These are phyloP conservation scores for Cottoperca gobio DNA, from an alignment of 2,797 vertebrate genomes.

Conservation along the genomic window DNA sequence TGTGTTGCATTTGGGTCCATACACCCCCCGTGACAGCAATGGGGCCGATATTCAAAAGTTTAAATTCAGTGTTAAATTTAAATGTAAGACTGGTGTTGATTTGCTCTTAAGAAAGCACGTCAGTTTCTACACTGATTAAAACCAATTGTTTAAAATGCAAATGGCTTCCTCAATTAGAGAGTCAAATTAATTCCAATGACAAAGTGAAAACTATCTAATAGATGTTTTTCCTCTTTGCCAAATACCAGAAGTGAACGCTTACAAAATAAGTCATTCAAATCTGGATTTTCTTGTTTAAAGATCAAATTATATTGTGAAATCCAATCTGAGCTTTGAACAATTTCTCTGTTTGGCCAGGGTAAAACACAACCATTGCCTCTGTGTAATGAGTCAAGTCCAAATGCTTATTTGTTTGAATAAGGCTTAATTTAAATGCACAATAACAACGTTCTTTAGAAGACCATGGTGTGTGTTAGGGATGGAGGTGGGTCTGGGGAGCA, in stretches of 20 bases:
- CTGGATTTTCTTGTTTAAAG: conserved; percentile 52
- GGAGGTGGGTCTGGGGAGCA: not conserved
- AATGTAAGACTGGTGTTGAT: not conserved
- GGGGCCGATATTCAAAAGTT: not conserved
- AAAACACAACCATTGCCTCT: conserved; percentile 44
- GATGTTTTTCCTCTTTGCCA: not conserved
- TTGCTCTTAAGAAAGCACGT: not conserved
- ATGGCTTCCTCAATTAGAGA: conserved; percentile 22
- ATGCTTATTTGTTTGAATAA: conserved; percentile 62
- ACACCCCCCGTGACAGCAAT: no score
- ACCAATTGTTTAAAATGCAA: conserved; percentile 31
- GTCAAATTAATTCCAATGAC: conserved; percentile 36
- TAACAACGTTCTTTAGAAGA: conserved; percentile 29
- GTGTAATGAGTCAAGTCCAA: conserved; percentile 66
- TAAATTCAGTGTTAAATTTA: not conserved
- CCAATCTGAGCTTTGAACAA: conserved; percentile 54
- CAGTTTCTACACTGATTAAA: conserved; percentile 31
- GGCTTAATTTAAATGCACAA: conserved; percentile 61
- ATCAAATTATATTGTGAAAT: conserved; percentile 62
- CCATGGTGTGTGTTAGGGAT: not conserved
- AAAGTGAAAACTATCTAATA: conserved; percentile 28
- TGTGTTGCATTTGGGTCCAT: no score
- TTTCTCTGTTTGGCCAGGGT: conserved; percentile 38
- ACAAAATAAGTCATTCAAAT: conserved; percentile 46
- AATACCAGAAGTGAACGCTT: conserved; percentile 1